Evolutionary conservation across 1,140 invertebrate genomes (phyloP).

Genomic region (Caerostris darwini): DNA sequence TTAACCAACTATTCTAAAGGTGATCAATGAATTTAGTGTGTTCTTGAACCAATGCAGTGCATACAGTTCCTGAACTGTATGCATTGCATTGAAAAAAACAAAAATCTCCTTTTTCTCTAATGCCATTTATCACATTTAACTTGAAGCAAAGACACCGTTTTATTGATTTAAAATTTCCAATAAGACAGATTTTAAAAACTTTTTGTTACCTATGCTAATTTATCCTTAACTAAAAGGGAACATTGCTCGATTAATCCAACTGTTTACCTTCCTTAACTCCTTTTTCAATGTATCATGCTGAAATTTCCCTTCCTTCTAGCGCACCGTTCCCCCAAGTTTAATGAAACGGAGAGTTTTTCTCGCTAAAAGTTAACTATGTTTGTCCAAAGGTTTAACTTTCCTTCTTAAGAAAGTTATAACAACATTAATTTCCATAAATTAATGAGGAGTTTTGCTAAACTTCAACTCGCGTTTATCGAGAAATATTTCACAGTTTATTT

Average conservation of each 20-base stretch:
- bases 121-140: no score
- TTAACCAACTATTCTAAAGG: no score
- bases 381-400: slow-evolving; percentile 46
- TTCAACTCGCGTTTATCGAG: slow-evolving; percentile 28
- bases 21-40: no score
- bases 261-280: slow-evolving; percentile 20
- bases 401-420: slow-evolving; percentile 48
- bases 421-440: slow-evolving; percentile 58
- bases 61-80: no score
- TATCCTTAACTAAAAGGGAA: neutral
- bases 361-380: slow-evolving; percentile 29
- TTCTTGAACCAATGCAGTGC: no score
- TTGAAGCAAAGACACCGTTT: no score
- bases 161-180: no score
- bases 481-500: slow-evolving; percentile 5
- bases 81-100: no score
- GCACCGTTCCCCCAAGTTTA: neutral
- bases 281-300: slow-evolving; percentile 17
- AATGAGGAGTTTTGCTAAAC: slow-evolving; percentile 21
- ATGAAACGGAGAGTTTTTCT: neutral
- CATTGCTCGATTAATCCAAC: slow-evolving; percentile 11
- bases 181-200: no score
- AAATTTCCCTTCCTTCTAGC: neutral
- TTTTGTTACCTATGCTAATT: neutral
- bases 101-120: no score